Evolutionary conservation across 2,113 vertebrate species (phyloP).

Genomic region (Toxotes chatareus): DNA sequence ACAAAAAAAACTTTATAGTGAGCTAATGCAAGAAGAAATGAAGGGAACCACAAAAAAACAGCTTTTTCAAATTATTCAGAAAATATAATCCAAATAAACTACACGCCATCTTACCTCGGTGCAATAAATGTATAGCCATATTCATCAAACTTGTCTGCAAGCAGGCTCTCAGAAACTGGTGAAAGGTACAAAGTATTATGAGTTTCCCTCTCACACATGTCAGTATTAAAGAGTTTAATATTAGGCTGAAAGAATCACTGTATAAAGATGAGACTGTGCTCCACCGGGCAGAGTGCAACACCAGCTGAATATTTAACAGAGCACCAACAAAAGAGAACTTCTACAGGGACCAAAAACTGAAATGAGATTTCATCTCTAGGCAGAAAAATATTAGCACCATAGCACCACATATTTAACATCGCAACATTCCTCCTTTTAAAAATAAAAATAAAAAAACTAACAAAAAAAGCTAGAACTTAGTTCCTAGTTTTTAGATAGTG

Average conservation of each 20-base stretch:
- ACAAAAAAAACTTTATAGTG: background rate
- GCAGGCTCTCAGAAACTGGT: slow-evolving; percentile 92
- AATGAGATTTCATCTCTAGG: slow-evolving; percentile 21
- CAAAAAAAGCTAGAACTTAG: background rate
- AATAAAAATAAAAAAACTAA: background rate
- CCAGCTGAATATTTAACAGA: slow-evolving; percentile 37
- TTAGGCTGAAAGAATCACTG: slow-evolving; percentile 2
- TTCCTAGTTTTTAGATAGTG: background rate
- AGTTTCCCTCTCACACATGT: slow-evolving; percentile 11
- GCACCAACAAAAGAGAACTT: background rate
- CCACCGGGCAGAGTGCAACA: background rate
- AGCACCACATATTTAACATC: background rate
- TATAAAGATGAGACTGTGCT: slow-evolving; percentile 13
- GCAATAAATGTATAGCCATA: slow-evolving; percentile 92
- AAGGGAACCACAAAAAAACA: background rate
- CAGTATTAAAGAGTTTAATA: background rate
- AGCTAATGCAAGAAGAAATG: background rate
- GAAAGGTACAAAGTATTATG: slow-evolving; percentile 63
- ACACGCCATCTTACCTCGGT: slow-evolving; percentile 88
- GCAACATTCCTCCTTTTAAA: background rate
- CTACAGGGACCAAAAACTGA: background rate
- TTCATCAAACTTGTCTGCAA: slow-evolving; percentile 91
- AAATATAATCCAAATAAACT: slow-evolving; percentile 6
- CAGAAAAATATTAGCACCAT: background rate
- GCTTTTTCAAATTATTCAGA: background rate